phyloP scores from a whole-genome alignment of 2,797 vertebrate species.

The Strix occidentalis region DNA sequence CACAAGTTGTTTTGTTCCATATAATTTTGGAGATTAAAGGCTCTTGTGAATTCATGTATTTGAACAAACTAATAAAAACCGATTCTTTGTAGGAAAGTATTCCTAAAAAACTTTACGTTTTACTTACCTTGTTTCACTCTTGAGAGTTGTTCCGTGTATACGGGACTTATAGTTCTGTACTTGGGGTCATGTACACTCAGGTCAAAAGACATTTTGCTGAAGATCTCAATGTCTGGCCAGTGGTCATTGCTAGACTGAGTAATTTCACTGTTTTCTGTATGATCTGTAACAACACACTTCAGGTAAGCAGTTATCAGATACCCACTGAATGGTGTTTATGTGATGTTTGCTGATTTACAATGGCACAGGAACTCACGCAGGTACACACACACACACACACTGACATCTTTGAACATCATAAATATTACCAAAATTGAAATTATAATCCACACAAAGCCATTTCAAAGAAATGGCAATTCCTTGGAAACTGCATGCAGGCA shows the following conservation, averaged over 20 bases:
- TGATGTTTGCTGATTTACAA: background rate
- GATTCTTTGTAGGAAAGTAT: background rate
- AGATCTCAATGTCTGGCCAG: slow-evolving; percentile 94
- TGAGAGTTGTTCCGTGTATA: slow-evolving; percentile 84
- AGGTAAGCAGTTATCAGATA: slow-evolving; percentile 5
- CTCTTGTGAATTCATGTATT: background rate
- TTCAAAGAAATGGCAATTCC: background rate
- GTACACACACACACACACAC: rapidly evolving
- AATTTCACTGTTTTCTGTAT: slow-evolving; percentile 70
- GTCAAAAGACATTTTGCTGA: slow-evolving; percentile 91
- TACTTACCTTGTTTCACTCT: slow-evolving; percentile 83
- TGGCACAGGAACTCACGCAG: background rate
- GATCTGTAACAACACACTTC: slow-evolving; percentile 63
- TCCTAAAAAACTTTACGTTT: background rate
- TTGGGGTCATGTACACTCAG: slow-evolving; percentile 87
- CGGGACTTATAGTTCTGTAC: slow-evolving; percentile 86
- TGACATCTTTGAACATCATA: background rate
- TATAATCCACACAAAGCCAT: background rate
- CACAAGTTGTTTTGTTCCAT: background rate
- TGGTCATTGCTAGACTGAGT: slow-evolving; percentile 76
- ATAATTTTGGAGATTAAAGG: background rate
- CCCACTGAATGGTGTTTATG: background rate
- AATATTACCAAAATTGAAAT: background rate
- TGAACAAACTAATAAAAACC: background rate
- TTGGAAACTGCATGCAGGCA: background rate